These are phyloP conservation scores for Drosophila bifasciata DNA, from an alignment of 1,140 invertebrate genomes.

Conservation along the genomic window DNA sequence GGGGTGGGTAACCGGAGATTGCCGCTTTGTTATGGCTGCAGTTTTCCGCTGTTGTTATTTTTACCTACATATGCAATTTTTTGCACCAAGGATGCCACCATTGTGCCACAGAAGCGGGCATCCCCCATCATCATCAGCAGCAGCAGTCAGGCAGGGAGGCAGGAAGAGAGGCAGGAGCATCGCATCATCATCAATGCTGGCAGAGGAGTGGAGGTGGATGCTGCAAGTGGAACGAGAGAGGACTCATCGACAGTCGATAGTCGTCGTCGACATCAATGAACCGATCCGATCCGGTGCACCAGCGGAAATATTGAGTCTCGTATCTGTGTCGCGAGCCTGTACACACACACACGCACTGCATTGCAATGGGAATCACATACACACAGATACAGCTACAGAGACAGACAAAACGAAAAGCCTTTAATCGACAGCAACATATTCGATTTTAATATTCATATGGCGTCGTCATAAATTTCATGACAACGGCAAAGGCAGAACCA, in stretches of 20 bases:
- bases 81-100: conserved; percentile 59
- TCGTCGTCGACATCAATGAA: conserved; percentile 70
- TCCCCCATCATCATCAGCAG: background rate
- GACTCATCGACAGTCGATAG: conserved; percentile 17
- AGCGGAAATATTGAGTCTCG: conserved; percentile 74
- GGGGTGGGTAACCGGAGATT: conserved; percentile 20
- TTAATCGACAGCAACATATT: conserved; percentile 84
- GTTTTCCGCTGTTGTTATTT: conserved; percentile 70
- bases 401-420: conserved; percentile 74
- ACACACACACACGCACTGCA: conserved; percentile 8
- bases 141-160: conserved; percentile 14
- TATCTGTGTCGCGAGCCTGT: conserved; percentile 72
- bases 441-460: conserved; percentile 83
- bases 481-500: conserved; percentile 40
- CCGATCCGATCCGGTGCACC: conserved; percentile 51
- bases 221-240: conserved; percentile 3
- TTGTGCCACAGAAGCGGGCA: conserved; percentile 3
- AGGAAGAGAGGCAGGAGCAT: conserved; percentile 17
- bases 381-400: conserved; percentile 20
- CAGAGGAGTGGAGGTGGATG: background rate
- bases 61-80: conserved; percentile 74
- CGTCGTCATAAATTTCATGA: conserved; percentile 77
- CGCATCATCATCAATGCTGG: conserved; percentile 22
- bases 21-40: conserved; percentile 53
- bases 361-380: background rate